Conservation (phyloP, 2,113 vertebrate species). For the Apodemus sylvaticus region DNA sequence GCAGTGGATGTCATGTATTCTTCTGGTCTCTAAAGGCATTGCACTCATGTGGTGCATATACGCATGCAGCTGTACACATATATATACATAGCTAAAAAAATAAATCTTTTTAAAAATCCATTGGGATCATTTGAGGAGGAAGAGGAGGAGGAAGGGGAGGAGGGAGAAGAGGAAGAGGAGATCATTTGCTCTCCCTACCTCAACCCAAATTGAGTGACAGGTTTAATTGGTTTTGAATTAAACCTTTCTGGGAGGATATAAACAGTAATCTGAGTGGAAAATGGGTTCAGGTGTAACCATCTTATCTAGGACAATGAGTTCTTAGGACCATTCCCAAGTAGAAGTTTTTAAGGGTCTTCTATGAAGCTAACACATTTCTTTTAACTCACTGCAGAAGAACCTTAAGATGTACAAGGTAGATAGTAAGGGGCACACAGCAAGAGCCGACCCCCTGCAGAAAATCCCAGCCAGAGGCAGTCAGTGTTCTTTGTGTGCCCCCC, state of each 20-base stretch:
- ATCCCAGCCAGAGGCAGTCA: background rate
- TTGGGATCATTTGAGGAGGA: background rate
- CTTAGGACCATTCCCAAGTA: background rate
- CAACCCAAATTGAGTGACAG: background rate
- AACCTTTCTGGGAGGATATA: background rate
- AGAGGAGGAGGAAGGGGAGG: background rate
- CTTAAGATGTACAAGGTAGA: background rate
- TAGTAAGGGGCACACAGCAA: background rate
- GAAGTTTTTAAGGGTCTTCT: background rate
- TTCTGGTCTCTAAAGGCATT: background rate
- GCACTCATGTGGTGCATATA: background rate
- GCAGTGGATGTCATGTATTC: background rate
- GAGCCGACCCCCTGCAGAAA: background rate
- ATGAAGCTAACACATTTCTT: background rate
- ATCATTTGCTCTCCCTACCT: background rate
- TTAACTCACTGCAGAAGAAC: background rate
- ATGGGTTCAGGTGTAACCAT: background rate
- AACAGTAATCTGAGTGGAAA: background rate
- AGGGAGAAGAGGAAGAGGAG: background rate
- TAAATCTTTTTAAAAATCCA: background rate
- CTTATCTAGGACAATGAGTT: background rate
- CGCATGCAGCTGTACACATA: background rate
- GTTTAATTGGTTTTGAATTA: background rate
- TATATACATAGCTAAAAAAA: background rate
- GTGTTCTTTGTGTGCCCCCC: background rate